Percentiles rank a stretch among this genome's conserved stretches.
Conservation (phyloP, 2,113 vertebrate species). For the Neotoma lepida region DNA sequence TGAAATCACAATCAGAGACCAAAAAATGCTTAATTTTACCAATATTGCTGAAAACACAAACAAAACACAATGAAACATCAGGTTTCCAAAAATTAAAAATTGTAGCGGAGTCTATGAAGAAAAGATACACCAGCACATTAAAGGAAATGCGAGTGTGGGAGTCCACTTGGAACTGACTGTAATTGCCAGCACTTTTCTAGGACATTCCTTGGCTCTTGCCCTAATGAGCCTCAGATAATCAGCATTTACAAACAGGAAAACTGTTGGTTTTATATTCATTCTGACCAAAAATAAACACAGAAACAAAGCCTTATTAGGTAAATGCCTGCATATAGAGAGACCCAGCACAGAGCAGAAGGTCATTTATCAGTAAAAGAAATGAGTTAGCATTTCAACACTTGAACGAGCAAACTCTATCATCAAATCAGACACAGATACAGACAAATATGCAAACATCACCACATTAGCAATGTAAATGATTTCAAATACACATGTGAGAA, state of each 20-base stretch:
- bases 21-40: not conserved
- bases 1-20: not conserved
- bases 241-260: not conserved
- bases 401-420: not conserved
- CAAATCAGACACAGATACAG: not conserved
- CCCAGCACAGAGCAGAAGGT: not conserved
- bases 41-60: not conserved
- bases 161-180: not conserved
- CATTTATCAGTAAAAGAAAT: not conserved
- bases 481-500: not conserved
- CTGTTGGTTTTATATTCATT: not conserved
- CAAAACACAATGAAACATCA: not conserved
- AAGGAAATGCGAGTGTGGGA: not conserved
- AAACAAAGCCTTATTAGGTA: not conserved
- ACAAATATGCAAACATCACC: not conserved
- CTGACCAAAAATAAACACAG: conserved; percentile 11
- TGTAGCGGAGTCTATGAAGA: not conserved
- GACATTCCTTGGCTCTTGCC: not conserved
- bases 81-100: not conserved
- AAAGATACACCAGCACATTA: not conserved
- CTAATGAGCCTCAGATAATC: not conserved
- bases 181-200: not conserved
- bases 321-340: not conserved
- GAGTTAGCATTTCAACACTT: not conserved
- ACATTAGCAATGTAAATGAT: not conserved